These are phyloP conservation scores for Smutsia gigantea DNA, from an alignment of 2,797 vertebrate genomes.

Conservation along the genomic window DNA sequence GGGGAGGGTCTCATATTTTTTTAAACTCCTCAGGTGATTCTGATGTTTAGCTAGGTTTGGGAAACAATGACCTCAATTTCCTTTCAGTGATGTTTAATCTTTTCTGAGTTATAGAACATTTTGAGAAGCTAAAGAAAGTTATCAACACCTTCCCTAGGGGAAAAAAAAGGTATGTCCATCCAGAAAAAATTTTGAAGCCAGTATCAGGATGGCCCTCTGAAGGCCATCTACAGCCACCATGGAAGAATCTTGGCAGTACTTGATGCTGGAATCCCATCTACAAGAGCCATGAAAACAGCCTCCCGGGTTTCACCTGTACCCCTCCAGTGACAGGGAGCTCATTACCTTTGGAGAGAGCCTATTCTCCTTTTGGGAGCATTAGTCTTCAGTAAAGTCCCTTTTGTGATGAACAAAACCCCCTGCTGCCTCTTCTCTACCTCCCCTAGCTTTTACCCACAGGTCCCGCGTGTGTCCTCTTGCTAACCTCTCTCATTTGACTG, in stretches of 20 bases:
- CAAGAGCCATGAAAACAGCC: neutral
- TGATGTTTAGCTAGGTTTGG: neutral
- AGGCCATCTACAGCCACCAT: no score
- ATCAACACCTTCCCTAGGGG: neutral
- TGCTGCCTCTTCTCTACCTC: neutral
- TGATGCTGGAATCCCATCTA: neutral
- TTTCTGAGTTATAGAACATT: neutral
- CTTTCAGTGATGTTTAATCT: neutral
- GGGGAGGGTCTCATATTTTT: neutral
- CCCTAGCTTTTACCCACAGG: neutral
- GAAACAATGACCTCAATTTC: neutral
- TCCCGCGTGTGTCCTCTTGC: neutral
- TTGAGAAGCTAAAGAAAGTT: neutral
- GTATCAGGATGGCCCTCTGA: neutral
- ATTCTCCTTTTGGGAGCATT: neutral
- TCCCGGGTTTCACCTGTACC: neutral
- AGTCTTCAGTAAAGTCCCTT: neutral
- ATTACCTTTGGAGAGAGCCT: neutral
- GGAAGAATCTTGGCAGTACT: neutral
- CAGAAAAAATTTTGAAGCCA: neutral
- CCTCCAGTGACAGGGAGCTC: neutral
- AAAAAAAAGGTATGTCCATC: neutral
- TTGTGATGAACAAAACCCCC: neutral
- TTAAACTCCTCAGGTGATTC: neutral
- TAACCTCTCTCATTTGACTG: neutral